phyloP scores from a whole-genome alignment of 2,888 invertebrate genomes.

The Gandaritis pyraliata region DNA sequence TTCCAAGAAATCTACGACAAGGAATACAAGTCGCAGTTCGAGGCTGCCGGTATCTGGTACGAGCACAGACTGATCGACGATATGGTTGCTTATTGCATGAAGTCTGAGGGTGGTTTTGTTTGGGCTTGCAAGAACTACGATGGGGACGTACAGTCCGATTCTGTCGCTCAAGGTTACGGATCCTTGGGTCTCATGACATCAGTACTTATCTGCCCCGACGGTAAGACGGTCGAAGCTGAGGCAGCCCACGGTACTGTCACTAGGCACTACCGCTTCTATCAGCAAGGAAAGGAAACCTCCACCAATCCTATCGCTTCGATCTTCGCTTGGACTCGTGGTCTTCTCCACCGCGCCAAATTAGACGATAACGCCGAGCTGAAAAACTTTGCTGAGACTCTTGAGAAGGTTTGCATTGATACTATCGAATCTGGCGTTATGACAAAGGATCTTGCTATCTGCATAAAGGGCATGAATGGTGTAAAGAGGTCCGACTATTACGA shows the following conservation, averaged over 20 bases:
- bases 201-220: slow-evolving; percentile 98
- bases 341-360: slow-evolving; percentile 96
- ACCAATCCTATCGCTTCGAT: slow-evolving; percentile 99
- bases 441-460: slow-evolving; percentile 99
- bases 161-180: slow-evolving; percentile 98
- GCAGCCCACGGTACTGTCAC: slow-evolving; percentile 99
- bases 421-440: slow-evolving; percentile 98
- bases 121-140: slow-evolving; percentile 99
- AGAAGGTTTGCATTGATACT: slow-evolving; percentile 96
- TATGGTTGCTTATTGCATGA: slow-evolving; percentile 99
- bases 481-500: slow-evolving; percentile 94
- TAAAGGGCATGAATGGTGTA: slow-evolving; percentile 95
- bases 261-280: slow-evolving; percentile 94
- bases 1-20: slow-evolving; percentile 97
- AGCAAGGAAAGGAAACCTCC: slow-evolving; percentile 98
- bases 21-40: slow-evolving; percentile 93
- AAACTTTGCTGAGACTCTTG: slow-evolving; percentile 93
- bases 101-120: slow-evolving; percentile 99
- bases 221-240: slow-evolving; percentile 98
- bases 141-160: slow-evolving; percentile 99
- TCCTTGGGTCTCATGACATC: slow-evolving; percentile 99
- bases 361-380: slow-evolving; percentile 92
- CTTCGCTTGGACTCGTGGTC: slow-evolving; percentile 98
- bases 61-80: slow-evolving; percentile 99
- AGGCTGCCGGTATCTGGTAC: slow-evolving; percentile 96